A percentile compares a stretch with the other conserved stretches of the same genome.
phyloP scores from a whole-genome alignment of 2,888 invertebrate genomes.

The Megastigmus dorsalis region DNA sequence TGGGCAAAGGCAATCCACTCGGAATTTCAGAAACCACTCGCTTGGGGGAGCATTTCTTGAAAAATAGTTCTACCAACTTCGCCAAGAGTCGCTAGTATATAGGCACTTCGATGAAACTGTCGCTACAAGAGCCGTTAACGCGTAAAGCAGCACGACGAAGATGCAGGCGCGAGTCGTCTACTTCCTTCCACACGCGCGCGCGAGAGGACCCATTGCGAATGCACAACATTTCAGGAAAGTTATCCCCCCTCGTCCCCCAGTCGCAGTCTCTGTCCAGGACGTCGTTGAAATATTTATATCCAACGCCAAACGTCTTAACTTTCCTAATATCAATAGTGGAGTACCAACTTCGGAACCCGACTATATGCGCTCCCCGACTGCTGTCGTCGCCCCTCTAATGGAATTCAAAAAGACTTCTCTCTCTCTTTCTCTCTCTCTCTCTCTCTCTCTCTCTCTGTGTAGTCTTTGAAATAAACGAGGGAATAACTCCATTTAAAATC shows the following conservation, averaged over 20 bases:
- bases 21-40: not conserved
- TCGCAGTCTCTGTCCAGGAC: not conserved
- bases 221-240: constrained; percentile 33
- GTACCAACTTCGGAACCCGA: constrained; percentile 10
- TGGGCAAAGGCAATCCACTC: not conserved
- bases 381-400: not conserved
- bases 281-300: constrained; percentile 42
- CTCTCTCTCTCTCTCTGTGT: too few species aligned
- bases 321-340: constrained; percentile 35
- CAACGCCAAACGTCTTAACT: constrained; percentile 39
- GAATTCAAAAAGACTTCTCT: constrained; percentile 15
- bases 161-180: too few species aligned
- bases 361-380: not conserved
- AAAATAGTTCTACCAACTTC: constrained; percentile 24
- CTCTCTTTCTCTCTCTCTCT: too few species aligned
- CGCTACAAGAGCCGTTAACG: constrained; percentile 64
- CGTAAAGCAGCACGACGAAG: too few species aligned
- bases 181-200: too few species aligned
- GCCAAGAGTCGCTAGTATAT: not conserved
- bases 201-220: constrained; percentile 31
- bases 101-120: constrained; percentile 46
- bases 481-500: constrained; percentile 12
- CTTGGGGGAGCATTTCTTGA: constrained; percentile 7
- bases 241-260: not conserved
- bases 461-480: constrained; percentile 6